Base-by-base conservation (phyloP, 1,140 invertebrate species). In the Carposina sasakii region DNA sequence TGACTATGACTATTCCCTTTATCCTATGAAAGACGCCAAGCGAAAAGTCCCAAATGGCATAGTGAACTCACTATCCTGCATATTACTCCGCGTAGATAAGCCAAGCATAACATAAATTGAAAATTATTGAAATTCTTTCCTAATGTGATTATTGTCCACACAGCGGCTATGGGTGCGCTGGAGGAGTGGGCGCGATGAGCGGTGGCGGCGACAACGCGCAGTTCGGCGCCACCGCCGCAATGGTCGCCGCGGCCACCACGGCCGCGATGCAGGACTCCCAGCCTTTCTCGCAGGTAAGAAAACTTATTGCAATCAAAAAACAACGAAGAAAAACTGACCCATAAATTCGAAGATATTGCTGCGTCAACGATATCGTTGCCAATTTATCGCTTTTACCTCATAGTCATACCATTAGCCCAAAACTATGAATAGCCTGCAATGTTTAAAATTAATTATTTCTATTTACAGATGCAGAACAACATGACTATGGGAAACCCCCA, bases 401-500 rank as follows among this genome's bases (percentile, higher is more conserved):
- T n/a, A n/a, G n/a, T n/a, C n/a, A n/a, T n/a, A n/a, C n/a, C n/a
- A 15, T 40, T 10, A 22, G 16, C 22, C 4, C 24, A 24, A 42
- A 1, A 2, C 40, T 5, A 15, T 5, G 5, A 42, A 23, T 22
- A 24, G 13, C 22, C 8, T 24, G 12, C 3, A 23, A 24, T 16
- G n/a, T 20, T 16, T n/a, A 43, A 4, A 43, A 3, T 22, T 15
- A 30, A 30, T 28, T 47, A 21, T 17, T 30, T 13, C 36, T 39
- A 56, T 60, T 68, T 76, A 24, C 71, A 86, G 85, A 85, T 86
- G 85, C 85, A 86, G 70, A 86, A 72, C 71, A 85, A 83, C 65
- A 86, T 86, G 83, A 81, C 71, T 60, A 86, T 86, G 85, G 85
- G 85, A 52, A 86, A 85, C 54, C 85, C 85, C 57, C 85, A 86